Evolutionary conservation across 1,140 invertebrate species (phyloP).

Genomic region (Planococcus citri): DNA sequence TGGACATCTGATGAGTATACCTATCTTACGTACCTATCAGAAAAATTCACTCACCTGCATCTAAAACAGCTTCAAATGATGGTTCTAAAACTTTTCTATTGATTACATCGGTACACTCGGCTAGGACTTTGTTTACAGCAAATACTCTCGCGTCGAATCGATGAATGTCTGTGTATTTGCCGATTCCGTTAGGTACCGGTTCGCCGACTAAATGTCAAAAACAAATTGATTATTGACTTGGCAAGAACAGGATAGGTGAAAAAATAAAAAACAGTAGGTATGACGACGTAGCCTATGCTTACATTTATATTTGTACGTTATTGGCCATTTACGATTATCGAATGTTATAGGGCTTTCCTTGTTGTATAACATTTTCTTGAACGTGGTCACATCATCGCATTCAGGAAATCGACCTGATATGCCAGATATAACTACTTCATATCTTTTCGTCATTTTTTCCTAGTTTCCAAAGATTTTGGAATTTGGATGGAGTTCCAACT

Average conservation of each 20-base stretch:
- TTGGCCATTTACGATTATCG: slow-evolving; percentile 21
- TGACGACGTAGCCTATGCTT: background rate
- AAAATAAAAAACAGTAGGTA: no score
- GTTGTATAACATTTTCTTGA: slow-evolving; percentile 42
- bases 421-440: slow-evolving; percentile 45
- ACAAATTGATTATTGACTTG: no score
- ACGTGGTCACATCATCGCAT: slow-evolving; percentile 44
- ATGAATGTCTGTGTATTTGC: background rate
- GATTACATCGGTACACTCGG: background rate
- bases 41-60: slow-evolving; percentile 9
- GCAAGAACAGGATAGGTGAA: no score
- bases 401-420: slow-evolving; percentile 50
- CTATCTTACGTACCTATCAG: no score
- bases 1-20: no score
- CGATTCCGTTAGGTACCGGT: background rate
- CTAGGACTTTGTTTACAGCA: background rate
- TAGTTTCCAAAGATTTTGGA: no score
- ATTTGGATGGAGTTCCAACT: no score
- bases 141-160: background rate
- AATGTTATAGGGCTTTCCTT: slow-evolving; percentile 20
- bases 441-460: slow-evolving; percentile 8
- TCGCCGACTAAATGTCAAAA: background rate
- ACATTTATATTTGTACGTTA: background rate
- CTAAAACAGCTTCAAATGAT: background rate
- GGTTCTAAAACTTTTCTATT: slow-evolving; percentile 4